These are phyloP conservation scores for Whitmania pigra DNA, from an alignment of 1,140 invertebrate genomes.

Conservation along the genomic window DNA sequence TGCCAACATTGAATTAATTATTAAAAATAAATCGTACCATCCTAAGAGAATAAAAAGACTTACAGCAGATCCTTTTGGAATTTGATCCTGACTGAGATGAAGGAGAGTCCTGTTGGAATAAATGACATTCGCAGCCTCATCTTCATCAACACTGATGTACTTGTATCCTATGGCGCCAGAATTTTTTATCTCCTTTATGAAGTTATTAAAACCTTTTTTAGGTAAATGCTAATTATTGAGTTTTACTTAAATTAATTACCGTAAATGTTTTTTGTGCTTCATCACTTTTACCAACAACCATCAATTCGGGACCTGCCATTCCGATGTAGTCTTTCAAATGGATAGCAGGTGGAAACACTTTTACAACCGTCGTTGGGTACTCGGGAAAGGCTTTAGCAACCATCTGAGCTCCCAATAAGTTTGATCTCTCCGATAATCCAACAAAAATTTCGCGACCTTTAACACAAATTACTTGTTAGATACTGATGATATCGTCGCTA, in stretches of 20 bases:
- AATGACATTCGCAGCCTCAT: conserved; percentile 70
- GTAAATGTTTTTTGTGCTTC: conserved; percentile 70
- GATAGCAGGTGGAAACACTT: conserved; percentile 55
- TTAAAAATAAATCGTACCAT: too few species aligned
- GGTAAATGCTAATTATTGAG: not conserved
- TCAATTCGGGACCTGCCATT: conserved; percentile 76
- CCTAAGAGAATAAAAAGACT: not conserved
- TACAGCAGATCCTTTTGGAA: conserved; percentile 66
- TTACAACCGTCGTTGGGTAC: conserved; percentile 80
- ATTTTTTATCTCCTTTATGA: conserved; percentile 63
- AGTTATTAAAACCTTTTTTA: not conserved
- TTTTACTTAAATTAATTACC: conserved; percentile 39
- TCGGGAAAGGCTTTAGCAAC: conserved; percentile 89
- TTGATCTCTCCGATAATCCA: conserved; percentile 75
- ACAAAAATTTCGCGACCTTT: conserved; percentile 86
- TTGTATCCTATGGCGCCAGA: conserved; percentile 78
- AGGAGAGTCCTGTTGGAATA: conserved; percentile 79
- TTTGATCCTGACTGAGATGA: conserved; percentile 61
- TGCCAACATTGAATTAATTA: too few species aligned
- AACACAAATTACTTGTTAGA: not conserved
- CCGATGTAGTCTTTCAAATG: conserved; percentile 71
- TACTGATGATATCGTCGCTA: not conserved
- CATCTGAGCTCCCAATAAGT: conserved; percentile 74
- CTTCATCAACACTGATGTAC: conserved; percentile 75
- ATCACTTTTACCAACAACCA: conserved; percentile 66